These are phyloP conservation scores for Terrapene triunguis DNA, from an alignment of 2,113 vertebrate genomes.

Conservation along the genomic window DNA sequence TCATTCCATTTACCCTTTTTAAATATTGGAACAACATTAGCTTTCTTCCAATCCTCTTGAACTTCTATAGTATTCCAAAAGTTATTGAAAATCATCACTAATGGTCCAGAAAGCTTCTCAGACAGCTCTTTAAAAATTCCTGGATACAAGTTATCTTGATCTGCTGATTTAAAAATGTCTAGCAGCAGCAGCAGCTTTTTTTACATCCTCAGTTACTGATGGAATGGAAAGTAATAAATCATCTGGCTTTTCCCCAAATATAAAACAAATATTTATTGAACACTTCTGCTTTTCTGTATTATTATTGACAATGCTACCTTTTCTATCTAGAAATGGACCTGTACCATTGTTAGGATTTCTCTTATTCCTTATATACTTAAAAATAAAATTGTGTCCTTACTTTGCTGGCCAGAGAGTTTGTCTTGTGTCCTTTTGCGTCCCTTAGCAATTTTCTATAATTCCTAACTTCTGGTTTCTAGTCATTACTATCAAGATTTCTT, in stretches of 20 bases:
- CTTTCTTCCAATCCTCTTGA: not conserved
- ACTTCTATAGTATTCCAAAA: not conserved
- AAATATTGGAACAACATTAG: not conserved
- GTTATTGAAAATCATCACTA: not conserved
- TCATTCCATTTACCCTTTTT: not conserved
- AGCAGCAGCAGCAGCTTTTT: not conserved
- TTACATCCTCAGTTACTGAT: not conserved
- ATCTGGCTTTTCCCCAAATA: not conserved
- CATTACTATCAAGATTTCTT: not conserved
- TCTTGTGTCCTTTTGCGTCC: not conserved
- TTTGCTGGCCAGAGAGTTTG: not conserved
- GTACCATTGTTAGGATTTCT: not conserved
- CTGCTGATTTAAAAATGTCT: not conserved
- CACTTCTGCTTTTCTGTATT: not conserved
- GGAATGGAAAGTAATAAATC: not conserved
- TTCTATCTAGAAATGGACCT: not conserved
- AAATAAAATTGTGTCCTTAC: not conserved
- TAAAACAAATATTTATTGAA: not conserved
- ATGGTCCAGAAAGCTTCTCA: not conserved
- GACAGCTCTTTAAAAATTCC: not conserved
- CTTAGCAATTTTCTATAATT: not conserved
- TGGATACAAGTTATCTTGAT: not conserved
- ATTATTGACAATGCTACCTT: not conserved
- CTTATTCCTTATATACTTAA: not conserved
- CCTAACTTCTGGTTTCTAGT: not conserved